Conservation (phyloP, 2,113 vertebrate species). For the Etheostoma cragini region DNA sequence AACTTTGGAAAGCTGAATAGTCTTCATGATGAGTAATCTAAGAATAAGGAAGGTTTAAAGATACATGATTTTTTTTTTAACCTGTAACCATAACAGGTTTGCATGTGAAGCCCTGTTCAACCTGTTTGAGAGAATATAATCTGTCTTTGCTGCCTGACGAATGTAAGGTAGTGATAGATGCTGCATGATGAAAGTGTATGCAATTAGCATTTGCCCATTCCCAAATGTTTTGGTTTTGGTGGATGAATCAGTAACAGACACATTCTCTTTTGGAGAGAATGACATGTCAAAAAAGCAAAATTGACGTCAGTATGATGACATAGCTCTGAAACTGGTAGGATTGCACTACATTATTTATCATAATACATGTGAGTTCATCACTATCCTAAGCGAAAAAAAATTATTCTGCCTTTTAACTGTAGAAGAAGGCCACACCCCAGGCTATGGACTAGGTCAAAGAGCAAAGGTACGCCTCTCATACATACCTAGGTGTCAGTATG, state of each 20-base stretch:
- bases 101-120: neutral
- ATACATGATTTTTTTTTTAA: neutral
- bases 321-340: neutral
- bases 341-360: neutral
- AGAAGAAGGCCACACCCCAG: slow-evolving; percentile 19
- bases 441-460: slow-evolving; percentile 44
- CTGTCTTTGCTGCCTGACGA: neutral
- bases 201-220: slow-evolving; percentile 8
- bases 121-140: neutral
- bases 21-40: neutral
- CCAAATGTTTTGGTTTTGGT: neutral
- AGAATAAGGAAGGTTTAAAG: no score
- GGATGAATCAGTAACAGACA: neutral
- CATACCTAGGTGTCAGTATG: slow-evolving; percentile 68
- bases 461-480: slow-evolving; percentile 66
- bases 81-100: neutral
- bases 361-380: neutral
- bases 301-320: neutral
- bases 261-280: neutral
- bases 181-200: slow-evolving; percentile 12
- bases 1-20: neutral
- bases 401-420: slow-evolving; percentile 16
- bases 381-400: neutral
- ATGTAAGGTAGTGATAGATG: neutral
- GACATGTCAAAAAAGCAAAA: neutral